Base-by-base conservation (phyloP, 2,888 invertebrate genomes). In the Latrodectus hesperus region DNA sequence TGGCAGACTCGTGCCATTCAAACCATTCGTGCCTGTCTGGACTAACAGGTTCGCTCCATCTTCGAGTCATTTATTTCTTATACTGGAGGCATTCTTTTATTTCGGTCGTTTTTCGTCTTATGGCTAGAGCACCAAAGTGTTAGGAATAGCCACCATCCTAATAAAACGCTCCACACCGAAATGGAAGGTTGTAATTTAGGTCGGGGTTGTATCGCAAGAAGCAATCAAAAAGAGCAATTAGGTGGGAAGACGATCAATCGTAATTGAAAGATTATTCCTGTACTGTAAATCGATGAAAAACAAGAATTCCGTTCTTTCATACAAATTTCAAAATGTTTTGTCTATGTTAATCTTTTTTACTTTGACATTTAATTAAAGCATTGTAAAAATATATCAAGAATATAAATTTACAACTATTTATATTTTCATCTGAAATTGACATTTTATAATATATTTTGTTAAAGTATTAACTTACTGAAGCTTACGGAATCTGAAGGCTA, bases 101-200 rank as follows among this genome's bases (percentile, higher is more conserved):
- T 60, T 60, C 17, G 55, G 76, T 67, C 77, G 65, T 12, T 81
- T 81, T 75, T 82, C 75, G 55, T 70, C 82, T 60, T 70, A 16
- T 52, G 65, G 49, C 52, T 52, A 53, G n/a, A 60, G 82, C 60
- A 82, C 68, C 75, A 82, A 82, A 75, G 82, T 74, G 55, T 49
- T 75, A 67, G 82, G 68, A 82, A 82, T 82, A 75, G 82, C 82
- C 60, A 67, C 75, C 60, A 9, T 22, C 74, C 74, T 74, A 82
- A 74, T 74, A 82, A 82, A 82, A 67, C 68, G 82, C 67, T 70
- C 74, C 75, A 12, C 17, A 22, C 53, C 55, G 76, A 52, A 84
- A 84, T 84, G 78, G 78, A 65, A 65, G 78, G 70, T 38, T 38
- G 84, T 84, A 78, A 84, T 84, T 84, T 84, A 78, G 84, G 84